Evolutionary conservation across 2,888 invertebrate species (phyloP), one percentile per base, ranked within the genome.

Genomic region (Pterostichus niger): DNA sequence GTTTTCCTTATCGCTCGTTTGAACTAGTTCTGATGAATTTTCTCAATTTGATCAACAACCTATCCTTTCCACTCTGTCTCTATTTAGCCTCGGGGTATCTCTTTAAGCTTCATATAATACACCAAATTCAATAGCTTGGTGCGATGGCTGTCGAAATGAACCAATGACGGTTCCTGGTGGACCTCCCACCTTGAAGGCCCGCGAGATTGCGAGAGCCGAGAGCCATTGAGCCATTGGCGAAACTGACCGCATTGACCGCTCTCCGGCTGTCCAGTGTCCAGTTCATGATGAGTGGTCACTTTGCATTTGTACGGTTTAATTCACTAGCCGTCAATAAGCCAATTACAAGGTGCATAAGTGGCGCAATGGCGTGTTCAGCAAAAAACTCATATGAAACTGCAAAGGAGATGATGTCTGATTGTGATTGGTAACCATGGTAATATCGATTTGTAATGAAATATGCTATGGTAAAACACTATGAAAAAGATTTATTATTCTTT

Each of bases 261-360:
- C 40, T 40, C 40, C 6, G 52, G 52, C 13, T 52, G n/a, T 52
- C 52, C 52, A 61, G 33, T 33, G 68, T 13, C 9, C 68, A 71
- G 24, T 15, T 13, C 44, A 40, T 44, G 68, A 71, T 71, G 68
- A 71, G 68, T 40, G 46, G 40, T 71, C 68, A 40, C 56, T 71
- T 71, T 71, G 68, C 68, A 71, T 71, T 71, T 71, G 17, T 17
- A 44, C 15, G 68, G 44, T 71, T 71, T 71, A 44, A 71, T 71
- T 17, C 64, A 15, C 68, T 33, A 11, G 35, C 40, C 7, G 17
- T 5, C 15, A 17, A 17, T 24, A 17, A 56, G 17, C 56, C 56
- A 56, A 56, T 56, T 52, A 56, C 56, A 56, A 56, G 56, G 56
- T 56, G 56, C 56, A 17, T 56, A 56, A 56, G 15, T 13, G 13